phyloP scores from a whole-genome alignment of 2,113 vertebrate genomes.

The Motacilla alba region DNA sequence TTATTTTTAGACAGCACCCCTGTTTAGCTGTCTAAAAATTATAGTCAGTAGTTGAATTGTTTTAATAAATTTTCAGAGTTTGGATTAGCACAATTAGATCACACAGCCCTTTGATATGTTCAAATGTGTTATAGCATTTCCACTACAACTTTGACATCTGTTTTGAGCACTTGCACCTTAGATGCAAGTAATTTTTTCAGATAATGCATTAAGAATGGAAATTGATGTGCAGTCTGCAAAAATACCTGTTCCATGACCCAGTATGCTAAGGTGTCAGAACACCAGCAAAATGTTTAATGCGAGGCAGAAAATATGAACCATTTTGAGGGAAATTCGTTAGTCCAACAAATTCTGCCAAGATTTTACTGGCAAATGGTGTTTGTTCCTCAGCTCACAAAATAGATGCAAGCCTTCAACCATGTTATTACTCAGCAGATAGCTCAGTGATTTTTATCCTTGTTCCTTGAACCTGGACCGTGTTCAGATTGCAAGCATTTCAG shows the following conservation, averaged over 20 bases:
- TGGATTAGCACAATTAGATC: conserved; percentile 18
- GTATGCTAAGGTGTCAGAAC: neutral
- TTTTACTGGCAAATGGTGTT: neutral
- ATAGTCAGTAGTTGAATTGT: neutral
- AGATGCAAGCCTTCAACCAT: neutral
- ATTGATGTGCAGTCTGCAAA: neutral
- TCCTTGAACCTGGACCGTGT: neutral
- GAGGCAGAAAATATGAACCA: neutral
- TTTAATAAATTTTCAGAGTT: neutral
- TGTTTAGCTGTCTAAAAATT: neutral
- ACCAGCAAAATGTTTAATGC: neutral
- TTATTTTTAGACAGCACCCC: neutral
- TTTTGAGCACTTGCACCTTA: conserved; percentile 51
- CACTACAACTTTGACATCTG: conserved; percentile 48
- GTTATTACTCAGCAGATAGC: neutral
- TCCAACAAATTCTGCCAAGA: neutral
- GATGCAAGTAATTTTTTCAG: conserved; percentile 28
- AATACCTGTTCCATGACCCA: neutral
- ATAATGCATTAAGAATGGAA: conserved; percentile 1
- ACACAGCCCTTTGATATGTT: conserved; percentile 47
- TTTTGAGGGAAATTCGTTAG: neutral
- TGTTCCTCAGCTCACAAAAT: neutral
- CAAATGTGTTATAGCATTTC: conserved; percentile 39
- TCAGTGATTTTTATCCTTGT: neutral
- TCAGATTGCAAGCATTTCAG: neutral